phyloP scores from a whole-genome alignment of 2,888 invertebrate genomes.

The Phymatocera aterrima region DNA sequence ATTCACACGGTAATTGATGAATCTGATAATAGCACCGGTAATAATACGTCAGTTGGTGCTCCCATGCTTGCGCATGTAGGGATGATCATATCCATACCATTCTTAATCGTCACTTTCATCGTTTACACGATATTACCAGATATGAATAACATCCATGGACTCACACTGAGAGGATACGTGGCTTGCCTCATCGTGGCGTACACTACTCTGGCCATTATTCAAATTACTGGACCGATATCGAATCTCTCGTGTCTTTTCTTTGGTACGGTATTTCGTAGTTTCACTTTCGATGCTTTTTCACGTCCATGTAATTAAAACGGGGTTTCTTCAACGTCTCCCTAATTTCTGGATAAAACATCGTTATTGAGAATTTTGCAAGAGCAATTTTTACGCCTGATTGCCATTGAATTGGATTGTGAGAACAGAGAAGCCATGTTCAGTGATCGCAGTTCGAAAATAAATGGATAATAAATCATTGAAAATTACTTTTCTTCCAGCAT shows the following conservation, averaged over 20 bases:
- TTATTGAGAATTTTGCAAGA: too few species aligned
- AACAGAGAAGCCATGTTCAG: too few species aligned
- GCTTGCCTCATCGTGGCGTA: slow-evolving; percentile 64
- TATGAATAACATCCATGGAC: slow-evolving; percentile 69
- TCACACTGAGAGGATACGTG: slow-evolving; percentile 66
- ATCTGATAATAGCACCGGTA: background rate
- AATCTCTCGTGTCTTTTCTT: background rate
- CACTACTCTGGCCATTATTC: background rate
- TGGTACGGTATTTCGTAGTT: background rate
- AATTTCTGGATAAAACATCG: background rate
- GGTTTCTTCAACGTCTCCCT: background rate
- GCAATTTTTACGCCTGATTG: too few species aligned
- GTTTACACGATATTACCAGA: slow-evolving; percentile 68
- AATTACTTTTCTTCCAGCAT: slow-evolving; percentile 78
- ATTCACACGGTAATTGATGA: background rate
- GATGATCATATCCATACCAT: slow-evolving; percentile 67
- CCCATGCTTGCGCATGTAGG: slow-evolving; percentile 54
- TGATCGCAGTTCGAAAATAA: background rate
- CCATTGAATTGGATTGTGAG: too few species aligned
- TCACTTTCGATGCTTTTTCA: background rate
- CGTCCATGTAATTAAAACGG: background rate
- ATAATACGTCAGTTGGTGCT: background rate
- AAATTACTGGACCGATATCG: background rate
- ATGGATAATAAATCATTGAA: background rate
- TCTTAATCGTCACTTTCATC: slow-evolving; percentile 66